Percentiles rank a stretch among this genome's conserved stretches.
Evolutionary conservation across 2,113 vertebrate species (phyloP).

Genomic region (Trogon surrucura): DNA sequence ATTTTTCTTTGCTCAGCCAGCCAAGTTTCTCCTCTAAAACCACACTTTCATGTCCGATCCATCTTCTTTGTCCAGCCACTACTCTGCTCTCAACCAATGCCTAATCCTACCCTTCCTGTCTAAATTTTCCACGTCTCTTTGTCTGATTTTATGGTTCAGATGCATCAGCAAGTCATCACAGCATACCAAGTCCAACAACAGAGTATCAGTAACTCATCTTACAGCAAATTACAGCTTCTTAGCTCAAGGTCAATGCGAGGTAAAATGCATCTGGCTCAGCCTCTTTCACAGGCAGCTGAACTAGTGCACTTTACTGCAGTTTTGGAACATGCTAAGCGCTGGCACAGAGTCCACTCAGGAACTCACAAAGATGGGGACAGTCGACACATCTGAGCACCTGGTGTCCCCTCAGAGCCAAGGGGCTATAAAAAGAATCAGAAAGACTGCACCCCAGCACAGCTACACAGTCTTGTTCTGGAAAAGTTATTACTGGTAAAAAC

Average conservation of each 20-base stretch:
- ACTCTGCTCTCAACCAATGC: not conserved
- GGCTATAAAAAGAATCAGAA: not conserved
- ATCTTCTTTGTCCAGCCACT: not conserved
- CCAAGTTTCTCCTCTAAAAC: not conserved
- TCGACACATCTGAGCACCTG: not conserved
- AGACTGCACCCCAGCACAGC: not conserved
- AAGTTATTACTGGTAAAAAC: not conserved
- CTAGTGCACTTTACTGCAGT: not conserved
- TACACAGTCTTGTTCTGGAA: not conserved
- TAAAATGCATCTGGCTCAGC: conserved; percentile 9
- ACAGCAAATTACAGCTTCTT: not conserved
- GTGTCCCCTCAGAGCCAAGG: not conserved
- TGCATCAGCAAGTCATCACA: conserved; percentile 6
- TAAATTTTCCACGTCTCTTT: not conserved
- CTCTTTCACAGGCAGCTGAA: not conserved
- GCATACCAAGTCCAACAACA: not conserved
- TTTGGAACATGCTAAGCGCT: not conserved
- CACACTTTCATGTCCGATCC: not conserved
- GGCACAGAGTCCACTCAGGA: not conserved
- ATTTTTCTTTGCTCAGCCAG: not conserved
- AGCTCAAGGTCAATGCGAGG: conserved; percentile 28
- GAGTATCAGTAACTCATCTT: not conserved
- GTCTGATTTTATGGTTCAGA: not conserved
- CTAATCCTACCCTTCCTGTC: not conserved
- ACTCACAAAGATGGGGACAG: not conserved